Evolutionary conservation across 2,797 vertebrate species (phyloP).

Genomic region (Rhincodon typus): DNA sequence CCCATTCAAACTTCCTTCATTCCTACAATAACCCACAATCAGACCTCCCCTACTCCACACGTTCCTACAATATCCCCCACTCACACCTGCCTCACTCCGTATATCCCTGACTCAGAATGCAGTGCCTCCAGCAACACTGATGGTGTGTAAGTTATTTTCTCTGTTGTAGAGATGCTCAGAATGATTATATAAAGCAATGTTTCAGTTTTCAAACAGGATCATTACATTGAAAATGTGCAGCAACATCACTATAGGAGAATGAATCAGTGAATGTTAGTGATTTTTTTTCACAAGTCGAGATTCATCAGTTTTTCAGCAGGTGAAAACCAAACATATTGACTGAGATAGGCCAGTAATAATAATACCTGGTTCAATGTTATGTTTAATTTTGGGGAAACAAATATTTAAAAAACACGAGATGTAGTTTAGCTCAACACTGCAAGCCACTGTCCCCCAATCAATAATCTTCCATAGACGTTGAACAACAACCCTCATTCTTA

Average conservation of each 20-base stretch:
- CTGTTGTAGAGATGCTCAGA: background rate
- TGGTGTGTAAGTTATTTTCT: background rate
- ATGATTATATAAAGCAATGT: background rate
- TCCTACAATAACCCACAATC: too few species aligned
- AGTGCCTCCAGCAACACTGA: background rate
- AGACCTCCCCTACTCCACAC: background rate
- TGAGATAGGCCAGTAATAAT: background rate
- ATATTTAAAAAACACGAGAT: background rate
- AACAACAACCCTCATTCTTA: too few species aligned
- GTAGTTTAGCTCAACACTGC: background rate
- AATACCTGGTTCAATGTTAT: background rate
- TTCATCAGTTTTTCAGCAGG: background rate
- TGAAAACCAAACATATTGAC: background rate
- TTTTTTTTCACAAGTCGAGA: background rate
- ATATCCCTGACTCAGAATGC: background rate
- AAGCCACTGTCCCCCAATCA: background rate
- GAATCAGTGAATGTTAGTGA: background rate
- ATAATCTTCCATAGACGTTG: too few species aligned
- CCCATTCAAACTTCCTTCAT: too few species aligned
- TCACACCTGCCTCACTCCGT: background rate
- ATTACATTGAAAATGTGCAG: background rate
- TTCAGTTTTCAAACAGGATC: background rate
- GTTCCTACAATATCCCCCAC: background rate
- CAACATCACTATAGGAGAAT: background rate
- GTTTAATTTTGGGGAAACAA: background rate